Evolutionary conservation across 37 sponge, comb jelly and placozoan genomes (phyloP), one percentile per base, ranked within the genome.

Genomic region (Chondrosia reniformis): DNA sequence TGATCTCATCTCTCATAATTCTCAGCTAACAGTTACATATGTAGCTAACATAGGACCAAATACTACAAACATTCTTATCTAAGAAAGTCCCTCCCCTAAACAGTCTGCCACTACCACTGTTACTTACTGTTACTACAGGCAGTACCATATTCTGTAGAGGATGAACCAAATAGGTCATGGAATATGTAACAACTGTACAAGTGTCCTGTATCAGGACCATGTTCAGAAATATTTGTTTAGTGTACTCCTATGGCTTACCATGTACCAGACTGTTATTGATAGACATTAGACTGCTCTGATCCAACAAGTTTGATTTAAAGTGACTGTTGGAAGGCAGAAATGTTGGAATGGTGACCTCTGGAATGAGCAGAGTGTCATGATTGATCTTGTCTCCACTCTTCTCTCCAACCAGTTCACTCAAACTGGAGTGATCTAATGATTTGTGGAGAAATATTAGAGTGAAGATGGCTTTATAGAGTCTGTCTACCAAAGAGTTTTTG

Each of bases 271-370:
- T 69, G 43, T 9, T 73, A 59, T 82, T 86, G 6, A 91, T 72
- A 55, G 77, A 25, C 34, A 80, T 55, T 42, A 84, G 44, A 2
- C 78, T 25, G 45, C 57, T 21, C 38, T 67, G 77, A 43, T 84
- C 81, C 13, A 91, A 66, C 0, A 91, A 72, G 2, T 21, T 25
- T 0, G 91, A 91, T 4, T 55, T 25, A 27, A 86, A 83, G 43
- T 25, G 15, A n/a, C 36, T 21, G 13, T 25, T 39, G 44, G 43
- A 38, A 2, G 72, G 72, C 17, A 34, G 38, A 17, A 69, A 40
- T 43, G 44, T 30, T 3, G 36, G 17, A 21, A 22, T 13, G n/a
- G 42, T 69, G 37, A 40, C 43, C 44, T 69, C 72, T 1, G 72
- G 72, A 38, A 69, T 25, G 2, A 69, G 72, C 42, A 69, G 44